Percentiles rank a stretch among this genome's conserved stretches.
Evolutionary conservation across 2,888 invertebrate genomes (phyloP).

Genomic region (Acleris laterana): DNA sequence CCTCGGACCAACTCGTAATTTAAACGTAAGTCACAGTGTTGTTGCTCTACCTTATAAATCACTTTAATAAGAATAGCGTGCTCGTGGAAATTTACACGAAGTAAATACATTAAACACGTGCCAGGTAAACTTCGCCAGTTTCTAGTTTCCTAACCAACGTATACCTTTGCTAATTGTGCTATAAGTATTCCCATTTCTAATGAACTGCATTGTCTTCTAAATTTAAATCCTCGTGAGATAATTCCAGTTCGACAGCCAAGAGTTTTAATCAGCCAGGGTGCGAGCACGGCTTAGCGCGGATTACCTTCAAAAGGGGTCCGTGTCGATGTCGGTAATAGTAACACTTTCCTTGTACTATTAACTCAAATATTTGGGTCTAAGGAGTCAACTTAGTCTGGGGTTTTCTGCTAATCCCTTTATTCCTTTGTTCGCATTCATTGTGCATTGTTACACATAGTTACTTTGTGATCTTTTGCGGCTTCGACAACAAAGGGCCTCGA

Average conservation of each 20-base stretch:
- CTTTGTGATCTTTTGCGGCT: constrained; percentile 30
- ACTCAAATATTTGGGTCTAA: constrained; percentile 29
- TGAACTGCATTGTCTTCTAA: too few species aligned
- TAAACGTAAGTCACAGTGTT: too few species aligned
- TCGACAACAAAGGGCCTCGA: constrained; percentile 27
- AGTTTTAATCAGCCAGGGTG: too few species aligned
- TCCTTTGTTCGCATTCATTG: constrained; percentile 19
- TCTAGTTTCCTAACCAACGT: too few species aligned
- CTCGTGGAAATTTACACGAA: too few species aligned
- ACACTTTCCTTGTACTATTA: constrained; percentile 20
- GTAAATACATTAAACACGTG: too few species aligned
- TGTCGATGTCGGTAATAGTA: background rate
- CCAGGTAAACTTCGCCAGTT: too few species aligned
- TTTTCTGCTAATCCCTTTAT: constrained; percentile 32
- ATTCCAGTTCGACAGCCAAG: background rate
- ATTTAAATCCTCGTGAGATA: background rate
- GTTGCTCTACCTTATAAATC: too few species aligned
- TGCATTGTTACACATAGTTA: constrained; percentile 20
- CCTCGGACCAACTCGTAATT: too few species aligned
- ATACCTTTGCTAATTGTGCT: too few species aligned
- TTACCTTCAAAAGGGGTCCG: constrained; percentile 18
- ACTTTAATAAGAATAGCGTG: too few species aligned
- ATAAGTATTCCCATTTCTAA: too few species aligned
- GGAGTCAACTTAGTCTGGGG: constrained; percentile 17
- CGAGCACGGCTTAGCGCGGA: constrained; percentile 5